phyloP scores from a whole-genome alignment of 2,797 vertebrate species.

The Protosalanx chinensis region DNA sequence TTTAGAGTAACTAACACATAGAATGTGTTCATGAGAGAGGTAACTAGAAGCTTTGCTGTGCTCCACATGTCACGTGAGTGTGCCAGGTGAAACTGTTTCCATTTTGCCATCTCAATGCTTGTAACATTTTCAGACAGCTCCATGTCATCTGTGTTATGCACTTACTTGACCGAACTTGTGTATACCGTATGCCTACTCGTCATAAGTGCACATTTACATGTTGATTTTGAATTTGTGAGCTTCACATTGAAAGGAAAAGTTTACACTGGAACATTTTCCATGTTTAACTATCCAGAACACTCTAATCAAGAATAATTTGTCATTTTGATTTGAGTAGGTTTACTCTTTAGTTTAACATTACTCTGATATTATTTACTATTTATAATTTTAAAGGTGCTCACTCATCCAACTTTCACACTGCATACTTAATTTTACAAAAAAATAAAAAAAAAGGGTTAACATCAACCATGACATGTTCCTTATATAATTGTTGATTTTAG shows the following conservation, averaged over 20 bases:
- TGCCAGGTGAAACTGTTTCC: constrained; percentile 21
- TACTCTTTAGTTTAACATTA: constrained; percentile 34
- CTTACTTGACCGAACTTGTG: not conserved
- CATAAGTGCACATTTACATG: constrained; percentile 13
- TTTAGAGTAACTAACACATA: constrained; percentile 11
- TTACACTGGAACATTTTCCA: not conserved
- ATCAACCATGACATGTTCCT: constrained; percentile 2
- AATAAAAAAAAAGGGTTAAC: not conserved
- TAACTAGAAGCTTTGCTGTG: constrained; percentile 15
- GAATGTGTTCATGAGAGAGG: constrained; percentile 8
- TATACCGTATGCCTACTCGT: constrained; percentile 25
- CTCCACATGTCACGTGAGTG: constrained; percentile 13
- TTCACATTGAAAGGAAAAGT: constrained; percentile 18
- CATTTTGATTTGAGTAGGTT: not conserved
- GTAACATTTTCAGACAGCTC: constrained; percentile 18
- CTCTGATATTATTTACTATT: constrained; percentile 12
- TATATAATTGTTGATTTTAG: constrained; percentile 38
- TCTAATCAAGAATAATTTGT: constrained; percentile 29
- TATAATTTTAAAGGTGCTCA: constrained; percentile 36
- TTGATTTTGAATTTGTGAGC: constrained; percentile 37
- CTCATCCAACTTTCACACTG: constrained; percentile 27
- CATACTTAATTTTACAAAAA: constrained; percentile 36
- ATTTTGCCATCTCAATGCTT: constrained; percentile 18
- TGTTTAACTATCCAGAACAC: not conserved
- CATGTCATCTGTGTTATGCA: constrained; percentile 7